phyloP scores from a whole-genome alignment of 1,140 invertebrate species.

The Bombus superbus region DNA sequence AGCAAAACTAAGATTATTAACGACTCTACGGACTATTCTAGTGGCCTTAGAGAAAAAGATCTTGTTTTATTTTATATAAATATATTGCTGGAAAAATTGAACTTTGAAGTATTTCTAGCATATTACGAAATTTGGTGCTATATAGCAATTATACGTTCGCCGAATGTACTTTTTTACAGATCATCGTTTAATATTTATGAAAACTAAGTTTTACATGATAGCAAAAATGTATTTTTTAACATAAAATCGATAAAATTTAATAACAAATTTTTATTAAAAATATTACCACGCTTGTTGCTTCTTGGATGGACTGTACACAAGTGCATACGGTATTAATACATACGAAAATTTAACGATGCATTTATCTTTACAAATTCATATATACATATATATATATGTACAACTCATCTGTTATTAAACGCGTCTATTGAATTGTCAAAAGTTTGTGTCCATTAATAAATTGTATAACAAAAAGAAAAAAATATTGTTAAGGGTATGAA shows the following conservation, averaged over 20 bases:
- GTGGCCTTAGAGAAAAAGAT: conserved; percentile 66
- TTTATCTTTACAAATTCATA: conserved; percentile 16
- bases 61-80: conserved; percentile 61
- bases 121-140: conserved; percentile 50
- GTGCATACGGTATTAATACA: conserved; percentile 10
- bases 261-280: neutral
- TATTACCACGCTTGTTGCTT: neutral
- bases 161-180: conserved; percentile 7
- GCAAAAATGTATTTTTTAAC: conserved; percentile 6
- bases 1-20: conserved; percentile 36
- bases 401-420: conserved; percentile 10
- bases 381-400: neutral
- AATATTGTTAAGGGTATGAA: neutral
- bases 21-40: conserved; percentile 57
- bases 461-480: conserved; percentile 16
- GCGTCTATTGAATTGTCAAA: conserved; percentile 1
- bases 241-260: neutral
- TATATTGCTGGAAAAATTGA: conserved; percentile 42
- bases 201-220: neutral
- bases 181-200: neutral
- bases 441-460: conserved; percentile 14
- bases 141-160: conserved; percentile 22
- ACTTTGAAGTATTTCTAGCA: conserved; percentile 24
- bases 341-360: conserved; percentile 14
- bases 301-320: conserved; percentile 3